phyloP scores from a whole-genome alignment of 2,888 invertebrate species.

The Ennomos erosarius region DNA sequence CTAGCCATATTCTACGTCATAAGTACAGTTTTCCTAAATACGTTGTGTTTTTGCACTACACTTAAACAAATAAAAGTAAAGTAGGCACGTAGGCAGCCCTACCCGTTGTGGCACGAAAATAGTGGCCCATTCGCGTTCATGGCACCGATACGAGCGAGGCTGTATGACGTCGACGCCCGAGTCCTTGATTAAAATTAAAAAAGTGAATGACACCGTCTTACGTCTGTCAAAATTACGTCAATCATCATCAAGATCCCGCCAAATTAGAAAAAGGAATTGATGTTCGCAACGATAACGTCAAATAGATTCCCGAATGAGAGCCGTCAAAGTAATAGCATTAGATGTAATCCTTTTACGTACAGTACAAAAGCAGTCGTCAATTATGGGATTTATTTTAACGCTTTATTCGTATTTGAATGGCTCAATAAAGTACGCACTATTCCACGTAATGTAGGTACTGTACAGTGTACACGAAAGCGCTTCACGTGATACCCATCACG shows the following conservation, averaged over 20 bases:
- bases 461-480: constrained; percentile 23
- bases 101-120: constrained; percentile 60
- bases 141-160: constrained; percentile 63
- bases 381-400: constrained; percentile 29
- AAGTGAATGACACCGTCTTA: constrained; percentile 55
- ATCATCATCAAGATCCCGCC: constrained; percentile 28
- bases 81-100: constrained; percentile 25
- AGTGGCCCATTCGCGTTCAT: constrained; percentile 59
- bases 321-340: constrained; percentile 6
- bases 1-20: constrained; percentile 1
- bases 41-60: constrained; percentile 14
- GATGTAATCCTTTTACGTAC: constrained; percentile 17
- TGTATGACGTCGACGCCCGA: constrained; percentile 51
- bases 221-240: constrained; percentile 40
- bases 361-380: constrained; percentile 17
- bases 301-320: constrained; percentile 10
- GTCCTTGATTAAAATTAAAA: constrained; percentile 63
- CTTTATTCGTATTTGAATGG: constrained; percentile 37
- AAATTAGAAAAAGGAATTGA: constrained; percentile 20
- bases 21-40: constrained; percentile 17
- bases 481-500: constrained; percentile 36
- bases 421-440: constrained; percentile 38
- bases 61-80: constrained; percentile 9
- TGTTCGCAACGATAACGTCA: constrained; percentile 12
- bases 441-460: constrained; percentile 25